These are phyloP conservation scores for Noctua comes DNA, from an alignment of 2,888 invertebrate species.

Conservation along the genomic window DNA sequence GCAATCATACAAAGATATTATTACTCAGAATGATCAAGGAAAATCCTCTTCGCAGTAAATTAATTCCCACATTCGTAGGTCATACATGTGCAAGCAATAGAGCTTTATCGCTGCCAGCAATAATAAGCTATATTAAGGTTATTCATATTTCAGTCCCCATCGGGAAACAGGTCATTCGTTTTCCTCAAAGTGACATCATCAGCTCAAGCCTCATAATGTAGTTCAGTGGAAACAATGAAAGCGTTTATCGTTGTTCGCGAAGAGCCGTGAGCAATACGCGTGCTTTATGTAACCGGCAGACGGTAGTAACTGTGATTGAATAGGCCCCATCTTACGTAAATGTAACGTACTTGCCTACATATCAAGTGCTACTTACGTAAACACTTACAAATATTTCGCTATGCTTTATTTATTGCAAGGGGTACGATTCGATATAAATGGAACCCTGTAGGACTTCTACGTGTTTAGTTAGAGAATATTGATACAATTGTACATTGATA, in stretches of 20 bases:
- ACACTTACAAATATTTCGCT: constrained; percentile 72
- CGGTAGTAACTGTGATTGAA: constrained; percentile 84
- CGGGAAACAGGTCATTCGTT: constrained; percentile 65
- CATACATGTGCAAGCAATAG: constrained; percentile 35
- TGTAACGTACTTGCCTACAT: constrained; percentile 82
- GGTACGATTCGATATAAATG: background rate
- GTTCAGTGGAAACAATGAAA: constrained; percentile 73
- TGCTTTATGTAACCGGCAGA: constrained; percentile 83
- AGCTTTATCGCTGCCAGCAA: constrained; percentile 47
- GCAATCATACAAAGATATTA: background rate
- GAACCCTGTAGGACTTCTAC: background rate
- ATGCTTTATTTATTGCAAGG: constrained; percentile 48
- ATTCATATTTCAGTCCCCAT: constrained; percentile 58
- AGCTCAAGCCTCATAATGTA: constrained; percentile 59
- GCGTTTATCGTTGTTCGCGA: constrained; percentile 67
- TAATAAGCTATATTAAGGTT: constrained; percentile 49
- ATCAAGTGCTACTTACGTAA: constrained; percentile 80
- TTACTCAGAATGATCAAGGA: constrained; percentile 40
- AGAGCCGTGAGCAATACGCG: constrained; percentile 75
- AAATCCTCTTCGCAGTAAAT: constrained; percentile 45
- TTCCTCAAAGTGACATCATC: constrained; percentile 75
- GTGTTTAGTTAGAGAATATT: background rate
- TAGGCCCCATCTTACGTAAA: constrained; percentile 87
- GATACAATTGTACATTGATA: background rate
- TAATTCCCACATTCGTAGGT: constrained; percentile 43